Conservation (phyloP, 2,797 vertebrate genomes). For the Hypotaenidia okinawae region DNA sequence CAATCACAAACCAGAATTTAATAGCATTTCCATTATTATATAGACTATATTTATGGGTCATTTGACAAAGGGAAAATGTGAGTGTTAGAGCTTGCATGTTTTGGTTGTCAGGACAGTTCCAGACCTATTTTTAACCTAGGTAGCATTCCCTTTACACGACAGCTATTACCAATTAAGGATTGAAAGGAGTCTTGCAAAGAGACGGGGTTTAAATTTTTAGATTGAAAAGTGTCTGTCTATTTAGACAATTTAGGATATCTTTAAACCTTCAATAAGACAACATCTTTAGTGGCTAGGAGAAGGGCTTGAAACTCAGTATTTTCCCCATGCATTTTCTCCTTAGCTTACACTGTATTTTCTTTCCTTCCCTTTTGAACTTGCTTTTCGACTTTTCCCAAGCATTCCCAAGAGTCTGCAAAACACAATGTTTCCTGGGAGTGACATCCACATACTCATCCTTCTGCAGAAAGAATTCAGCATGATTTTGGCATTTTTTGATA, state of each 20-base stretch:
- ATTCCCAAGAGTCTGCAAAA: background rate
- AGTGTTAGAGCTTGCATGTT: background rate
- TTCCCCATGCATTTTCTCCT: background rate
- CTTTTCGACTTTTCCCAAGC: background rate
- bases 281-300: background rate
- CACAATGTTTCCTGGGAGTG: background rate
- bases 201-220: background rate
- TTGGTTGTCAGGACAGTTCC: background rate
- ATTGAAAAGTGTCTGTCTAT: background rate
- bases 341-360: background rate
- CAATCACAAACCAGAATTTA: background rate
- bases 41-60: background rate
- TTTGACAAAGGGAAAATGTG: background rate
- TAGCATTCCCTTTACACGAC: background rate
- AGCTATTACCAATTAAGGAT: conserved; percentile 38
- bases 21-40: background rate
- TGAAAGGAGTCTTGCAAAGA: background rate
- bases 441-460: background rate
- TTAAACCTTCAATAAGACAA: background rate
- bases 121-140: conserved; percentile 38
- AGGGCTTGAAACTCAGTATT: background rate
- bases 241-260: background rate
- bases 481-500: background rate
- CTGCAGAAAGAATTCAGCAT: background rate
- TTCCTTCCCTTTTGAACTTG: background rate